These are phyloP conservation scores for Dasyprocta punctata DNA, from an alignment of 2,113 vertebrate genomes.

Conservation along the genomic window DNA sequence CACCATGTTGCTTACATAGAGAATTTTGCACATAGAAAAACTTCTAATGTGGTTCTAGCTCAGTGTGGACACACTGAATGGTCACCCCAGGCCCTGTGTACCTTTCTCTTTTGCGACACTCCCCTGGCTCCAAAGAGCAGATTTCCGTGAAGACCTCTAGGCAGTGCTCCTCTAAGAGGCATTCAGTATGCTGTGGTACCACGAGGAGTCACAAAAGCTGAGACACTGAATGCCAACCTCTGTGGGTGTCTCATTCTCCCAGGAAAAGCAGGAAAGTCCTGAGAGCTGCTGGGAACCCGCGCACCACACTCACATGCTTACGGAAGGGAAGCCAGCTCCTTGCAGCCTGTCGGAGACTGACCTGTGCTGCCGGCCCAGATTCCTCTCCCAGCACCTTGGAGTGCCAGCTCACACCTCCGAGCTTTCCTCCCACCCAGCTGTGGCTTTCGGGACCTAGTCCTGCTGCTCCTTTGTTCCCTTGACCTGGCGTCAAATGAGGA, in stretches of 20 bases:
- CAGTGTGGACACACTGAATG: no score
- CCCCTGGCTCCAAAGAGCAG: background rate
- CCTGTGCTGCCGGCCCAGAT: no score
- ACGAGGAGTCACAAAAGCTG: background rate
- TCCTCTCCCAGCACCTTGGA: no score
- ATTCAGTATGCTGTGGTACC: background rate
- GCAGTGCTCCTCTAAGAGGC: background rate
- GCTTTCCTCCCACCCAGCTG: background rate
- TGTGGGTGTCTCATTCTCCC: background rate
- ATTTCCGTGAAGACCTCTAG: background rate
- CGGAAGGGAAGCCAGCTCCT: background rate
- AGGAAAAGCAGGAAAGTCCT: background rate
- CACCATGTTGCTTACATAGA: background rate
- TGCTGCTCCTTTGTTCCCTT: background rate
- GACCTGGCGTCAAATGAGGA: background rate
- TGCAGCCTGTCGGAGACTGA: background rate
- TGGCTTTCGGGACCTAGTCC: background rate
- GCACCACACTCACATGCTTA: background rate
- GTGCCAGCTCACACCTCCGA: background rate
- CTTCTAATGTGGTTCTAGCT: background rate
- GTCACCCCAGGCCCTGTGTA: background rate
- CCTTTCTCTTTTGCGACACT: background rate
- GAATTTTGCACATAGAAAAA: background rate
- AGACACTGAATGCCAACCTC: background rate
- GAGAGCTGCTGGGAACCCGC: no score